A percentile compares a stretch with the other conserved stretches of the same genome.
These are phyloP conservation scores for Orbicella faveolata DNA, from an alignment of 64 coral and sea anemone species.

Conservation along the genomic window DNA sequence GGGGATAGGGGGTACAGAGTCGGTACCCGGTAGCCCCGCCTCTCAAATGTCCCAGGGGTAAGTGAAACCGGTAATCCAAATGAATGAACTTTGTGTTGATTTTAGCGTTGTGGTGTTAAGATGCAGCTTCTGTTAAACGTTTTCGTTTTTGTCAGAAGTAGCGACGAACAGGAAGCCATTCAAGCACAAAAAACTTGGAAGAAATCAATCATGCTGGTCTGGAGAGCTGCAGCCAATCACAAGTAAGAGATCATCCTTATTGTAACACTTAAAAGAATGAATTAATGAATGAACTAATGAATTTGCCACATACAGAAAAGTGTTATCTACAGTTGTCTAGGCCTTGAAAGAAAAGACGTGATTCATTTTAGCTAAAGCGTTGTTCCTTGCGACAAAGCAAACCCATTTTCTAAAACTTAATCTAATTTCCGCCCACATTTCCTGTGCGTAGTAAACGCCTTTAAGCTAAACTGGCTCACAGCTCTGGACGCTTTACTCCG, in stretches of 20 bases:
- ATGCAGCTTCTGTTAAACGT: neutral
- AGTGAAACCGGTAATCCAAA: neutral
- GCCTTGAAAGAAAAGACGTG: too few species aligned
- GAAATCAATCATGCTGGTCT: conserved; percentile 98
- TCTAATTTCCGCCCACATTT: too few species aligned
- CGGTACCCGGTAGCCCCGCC: conserved; percentile 91
- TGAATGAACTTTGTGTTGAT: neutral
- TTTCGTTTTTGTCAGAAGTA: conserved; percentile 41
- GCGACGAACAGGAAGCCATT: conserved; percentile 82
- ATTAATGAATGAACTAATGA: too few species aligned
- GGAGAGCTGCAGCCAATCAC: conserved; percentile 98
- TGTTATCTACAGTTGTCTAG: too few species aligned
- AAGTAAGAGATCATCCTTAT: conserved; percentile 56
- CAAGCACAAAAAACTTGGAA: conserved; percentile 98
- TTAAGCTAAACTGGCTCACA: too few species aligned
- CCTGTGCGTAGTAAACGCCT: too few species aligned
- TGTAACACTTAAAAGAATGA: too few species aligned
- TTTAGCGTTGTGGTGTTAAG: neutral
- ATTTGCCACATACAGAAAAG: too few species aligned
- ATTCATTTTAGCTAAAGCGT: too few species aligned
- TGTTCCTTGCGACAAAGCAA: too few species aligned
- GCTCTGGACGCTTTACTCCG: too few species aligned
- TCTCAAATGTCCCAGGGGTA: conserved; percentile 96
- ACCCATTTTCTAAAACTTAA: too few species aligned
- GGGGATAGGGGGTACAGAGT: conserved; percentile 81